Evolutionary conservation across 2,113 vertebrate genomes (phyloP).

Genomic region (Scytalopus superciliaris): DNA sequence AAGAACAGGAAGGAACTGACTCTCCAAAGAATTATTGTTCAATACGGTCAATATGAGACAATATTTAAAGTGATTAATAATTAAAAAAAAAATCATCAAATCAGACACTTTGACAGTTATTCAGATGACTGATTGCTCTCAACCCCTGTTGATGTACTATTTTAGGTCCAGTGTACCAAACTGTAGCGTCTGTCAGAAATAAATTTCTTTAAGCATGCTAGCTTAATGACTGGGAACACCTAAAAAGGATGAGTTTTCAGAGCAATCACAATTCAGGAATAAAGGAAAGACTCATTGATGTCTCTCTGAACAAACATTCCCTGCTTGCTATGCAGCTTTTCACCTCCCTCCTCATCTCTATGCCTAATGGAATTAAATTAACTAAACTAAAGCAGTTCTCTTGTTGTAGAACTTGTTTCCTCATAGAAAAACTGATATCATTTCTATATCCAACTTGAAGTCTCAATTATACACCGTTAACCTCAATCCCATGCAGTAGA

Average conservation of each 20-base stretch:
- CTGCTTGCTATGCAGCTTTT: neutral
- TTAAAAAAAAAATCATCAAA: neutral
- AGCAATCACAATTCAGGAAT: neutral
- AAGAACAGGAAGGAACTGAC: neutral
- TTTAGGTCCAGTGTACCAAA: neutral
- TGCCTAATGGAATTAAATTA: neutral
- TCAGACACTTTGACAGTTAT: neutral
- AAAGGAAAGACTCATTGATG: neutral
- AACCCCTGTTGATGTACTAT: neutral
- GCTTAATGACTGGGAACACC: neutral
- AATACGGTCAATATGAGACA: neutral
- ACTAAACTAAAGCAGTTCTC: neutral
- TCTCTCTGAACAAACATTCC: neutral
- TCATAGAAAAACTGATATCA: neutral
- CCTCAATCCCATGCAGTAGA: neutral
- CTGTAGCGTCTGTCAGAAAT: neutral
- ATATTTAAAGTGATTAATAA: neutral
- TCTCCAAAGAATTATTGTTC: neutral
- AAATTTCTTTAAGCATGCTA: neutral
- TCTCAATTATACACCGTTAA: neutral
- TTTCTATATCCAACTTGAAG: neutral
- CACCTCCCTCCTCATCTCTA: neutral
- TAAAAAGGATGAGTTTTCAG: neutral
- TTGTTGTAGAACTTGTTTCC: neutral
- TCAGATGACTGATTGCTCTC: neutral